These are phyloP conservation scores for Trididemnum clinides DNA, from an alignment of 23 tunicate genomes.

Conservation along the genomic window DNA sequence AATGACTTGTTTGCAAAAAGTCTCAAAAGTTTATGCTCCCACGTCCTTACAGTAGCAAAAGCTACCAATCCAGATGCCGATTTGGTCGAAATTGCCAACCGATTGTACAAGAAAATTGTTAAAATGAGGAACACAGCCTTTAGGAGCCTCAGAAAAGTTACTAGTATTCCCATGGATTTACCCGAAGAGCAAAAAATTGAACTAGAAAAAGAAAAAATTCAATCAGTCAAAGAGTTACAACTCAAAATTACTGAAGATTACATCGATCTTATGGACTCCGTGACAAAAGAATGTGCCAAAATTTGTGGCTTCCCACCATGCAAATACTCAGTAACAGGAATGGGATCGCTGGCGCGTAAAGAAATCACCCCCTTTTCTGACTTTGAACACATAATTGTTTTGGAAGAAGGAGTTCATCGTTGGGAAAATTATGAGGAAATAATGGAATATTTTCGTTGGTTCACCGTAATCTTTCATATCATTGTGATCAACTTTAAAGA, in stretches of 20 bases:
- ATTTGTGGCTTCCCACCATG: conserved; percentile 43
- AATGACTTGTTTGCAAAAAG: no score
- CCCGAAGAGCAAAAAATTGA: neutral
- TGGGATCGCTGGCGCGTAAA: conserved; percentile 39
- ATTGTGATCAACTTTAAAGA: conserved; percentile 37
- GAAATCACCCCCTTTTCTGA: conserved; percentile 50
- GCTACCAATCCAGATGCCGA: no score
- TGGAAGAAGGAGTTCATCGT: conserved; percentile 17
- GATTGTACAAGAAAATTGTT: no score
- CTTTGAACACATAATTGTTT: conserved; percentile 25
- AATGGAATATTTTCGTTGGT: conserved; percentile 62
- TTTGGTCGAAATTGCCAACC: no score
- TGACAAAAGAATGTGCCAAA: conserved; percentile 17
- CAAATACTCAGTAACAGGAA: conserved; percentile 12
- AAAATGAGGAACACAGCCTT: no score
- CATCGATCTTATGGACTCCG: neutral
- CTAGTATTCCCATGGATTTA: neutral
- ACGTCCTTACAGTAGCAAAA: no score
- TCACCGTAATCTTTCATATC: conserved; percentile 43
- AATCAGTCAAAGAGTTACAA: neutral
- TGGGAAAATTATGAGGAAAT: neutral
- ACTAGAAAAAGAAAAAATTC: neutral
- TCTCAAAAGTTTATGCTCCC: no score
- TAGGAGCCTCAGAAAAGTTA: neutral
- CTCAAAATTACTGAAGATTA: conserved; percentile 12